A percentile compares a stretch with the other conserved stretches of the same genome.
Evolutionary conservation across 2,888 invertebrate species (phyloP).

Genomic region (Ernsta delagoae): DNA sequence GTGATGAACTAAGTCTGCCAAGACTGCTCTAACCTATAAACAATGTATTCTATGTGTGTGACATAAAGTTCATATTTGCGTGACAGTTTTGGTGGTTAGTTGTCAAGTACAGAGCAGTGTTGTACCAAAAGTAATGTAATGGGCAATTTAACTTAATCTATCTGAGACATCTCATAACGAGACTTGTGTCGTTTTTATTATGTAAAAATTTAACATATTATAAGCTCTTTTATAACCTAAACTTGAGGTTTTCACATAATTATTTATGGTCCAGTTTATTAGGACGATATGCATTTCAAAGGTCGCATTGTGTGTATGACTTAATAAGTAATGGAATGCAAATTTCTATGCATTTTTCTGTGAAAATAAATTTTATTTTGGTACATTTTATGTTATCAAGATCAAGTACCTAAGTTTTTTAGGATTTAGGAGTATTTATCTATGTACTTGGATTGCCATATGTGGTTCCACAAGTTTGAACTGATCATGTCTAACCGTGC

Average conservation of each 20-base stretch:
- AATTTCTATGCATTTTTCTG: not conserved
- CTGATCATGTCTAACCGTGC: too few species aligned
- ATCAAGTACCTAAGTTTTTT: too few species aligned
- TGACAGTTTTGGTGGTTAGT: slow-evolving; percentile 24
- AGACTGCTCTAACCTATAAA: not conserved
- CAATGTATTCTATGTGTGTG: not conserved
- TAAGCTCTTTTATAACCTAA: not conserved
- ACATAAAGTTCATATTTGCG: slow-evolving; percentile 35
- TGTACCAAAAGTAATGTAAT: slow-evolving; percentile 55
- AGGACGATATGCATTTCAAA: too few species aligned
- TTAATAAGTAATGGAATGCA: not conserved
- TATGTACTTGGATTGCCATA: too few species aligned
- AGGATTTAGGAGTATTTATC: too few species aligned
- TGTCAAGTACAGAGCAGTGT: slow-evolving; percentile 32
- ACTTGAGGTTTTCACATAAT: not conserved
- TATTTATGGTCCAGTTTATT: too few species aligned
- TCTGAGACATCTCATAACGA: slow-evolving; percentile 62
- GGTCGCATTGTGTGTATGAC: too few species aligned
- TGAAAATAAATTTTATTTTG: not conserved
- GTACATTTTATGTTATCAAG: too few species aligned
- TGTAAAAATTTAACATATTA: slow-evolving; percentile 46
- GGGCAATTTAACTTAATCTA: slow-evolving; percentile 67
- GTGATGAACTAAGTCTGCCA: not conserved
- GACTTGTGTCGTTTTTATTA: slow-evolving; percentile 56
- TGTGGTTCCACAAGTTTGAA: too few species aligned